A percentile compares a stretch with the other conserved stretches of the same genome.
Evolutionary conservation across 2,888 invertebrate species (phyloP).

Genomic region (Cephus spinipes): DNA sequence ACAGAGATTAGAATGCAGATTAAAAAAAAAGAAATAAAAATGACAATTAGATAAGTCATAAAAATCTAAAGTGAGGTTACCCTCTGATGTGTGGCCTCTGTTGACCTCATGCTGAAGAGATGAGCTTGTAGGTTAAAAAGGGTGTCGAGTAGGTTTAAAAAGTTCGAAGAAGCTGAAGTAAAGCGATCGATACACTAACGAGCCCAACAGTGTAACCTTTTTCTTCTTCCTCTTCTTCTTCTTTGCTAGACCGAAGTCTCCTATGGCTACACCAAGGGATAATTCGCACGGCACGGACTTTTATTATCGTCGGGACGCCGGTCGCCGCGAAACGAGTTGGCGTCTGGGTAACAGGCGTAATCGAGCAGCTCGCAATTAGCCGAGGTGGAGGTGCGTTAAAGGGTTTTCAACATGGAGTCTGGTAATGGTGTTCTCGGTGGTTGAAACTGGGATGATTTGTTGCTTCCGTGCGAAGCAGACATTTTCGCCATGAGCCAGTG

Average conservation of each 20-base stretch:
- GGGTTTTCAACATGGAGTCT: constrained; percentile 11
- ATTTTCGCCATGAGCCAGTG: background rate
- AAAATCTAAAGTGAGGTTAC: background rate
- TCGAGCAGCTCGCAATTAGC: constrained; percentile 34
- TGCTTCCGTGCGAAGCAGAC: background rate
- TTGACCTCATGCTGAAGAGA: background rate
- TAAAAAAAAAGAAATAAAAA: background rate
- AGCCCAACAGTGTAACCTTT: constrained; percentile 17
- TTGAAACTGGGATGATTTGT: background rate
- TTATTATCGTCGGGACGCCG: constrained; percentile 39
- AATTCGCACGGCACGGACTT: constrained; percentile 26
- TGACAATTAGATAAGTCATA: background rate
- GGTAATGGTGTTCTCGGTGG: background rate
- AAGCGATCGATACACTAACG: constrained; percentile 46
- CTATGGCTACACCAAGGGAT: background rate
- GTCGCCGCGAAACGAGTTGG: constrained; percentile 35
- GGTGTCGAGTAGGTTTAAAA: background rate
- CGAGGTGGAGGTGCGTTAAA: constrained; percentile 34
- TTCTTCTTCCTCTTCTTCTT: background rate
- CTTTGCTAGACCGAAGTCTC: background rate
- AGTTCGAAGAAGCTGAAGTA: constrained; percentile 22
- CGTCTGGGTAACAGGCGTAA: constrained; percentile 19
- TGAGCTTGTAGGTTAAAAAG: background rate
- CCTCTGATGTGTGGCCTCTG: background rate
- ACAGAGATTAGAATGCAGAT: background rate